These are phyloP conservation scores for Atherinosoma microstoma DNA, from an alignment of 2,797 vertebrate genomes.

Conservation along the genomic window DNA sequence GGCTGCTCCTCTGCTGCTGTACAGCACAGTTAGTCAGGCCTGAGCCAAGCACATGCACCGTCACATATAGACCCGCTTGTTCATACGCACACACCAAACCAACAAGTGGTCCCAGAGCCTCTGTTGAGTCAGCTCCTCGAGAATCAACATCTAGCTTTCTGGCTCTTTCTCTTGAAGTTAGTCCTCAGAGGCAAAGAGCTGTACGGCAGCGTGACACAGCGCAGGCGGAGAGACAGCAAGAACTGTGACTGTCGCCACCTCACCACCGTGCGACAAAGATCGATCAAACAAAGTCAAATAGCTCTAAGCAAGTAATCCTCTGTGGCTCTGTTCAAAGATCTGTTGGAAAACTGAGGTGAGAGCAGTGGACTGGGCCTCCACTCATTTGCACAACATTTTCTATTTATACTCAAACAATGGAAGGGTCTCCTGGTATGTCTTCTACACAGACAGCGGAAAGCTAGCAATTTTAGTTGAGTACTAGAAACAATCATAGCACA, in stretches of 20 bases:
- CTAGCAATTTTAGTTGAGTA: neutral
- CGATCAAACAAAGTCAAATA: slow-evolving; percentile 75
- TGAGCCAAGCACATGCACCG: slow-evolving; percentile 39
- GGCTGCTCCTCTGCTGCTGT: slow-evolving; percentile 36
- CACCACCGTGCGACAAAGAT: slow-evolving; percentile 39
- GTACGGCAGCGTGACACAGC: slow-evolving; percentile 40
- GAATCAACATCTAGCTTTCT: slow-evolving; percentile 50
- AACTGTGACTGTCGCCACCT: slow-evolving; percentile 54
- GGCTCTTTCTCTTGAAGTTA: slow-evolving; percentile 49
- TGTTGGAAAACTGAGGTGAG: slow-evolving; percentile 38
- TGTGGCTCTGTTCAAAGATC: slow-evolving; percentile 64
- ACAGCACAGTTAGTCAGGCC: slow-evolving; percentile 33
- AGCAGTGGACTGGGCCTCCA: slow-evolving; percentile 13
- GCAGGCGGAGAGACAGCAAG: slow-evolving; percentile 22
- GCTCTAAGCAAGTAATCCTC: slow-evolving; percentile 57
- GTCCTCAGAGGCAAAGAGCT: slow-evolving; percentile 46
- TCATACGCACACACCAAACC: slow-evolving; percentile 33
- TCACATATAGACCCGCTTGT: slow-evolving; percentile 7
- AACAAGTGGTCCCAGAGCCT: slow-evolving; percentile 55
- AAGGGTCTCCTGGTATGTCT: slow-evolving; percentile 12
- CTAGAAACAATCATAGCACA: neutral
- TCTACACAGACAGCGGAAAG: neutral
- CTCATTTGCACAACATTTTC: slow-evolving; percentile 28
- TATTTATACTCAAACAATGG: slow-evolving; percentile 39
- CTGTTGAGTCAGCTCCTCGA: slow-evolving; percentile 61